Percentiles rank a stretch among this genome's conserved stretches.
Evolutionary conservation across 2,797 vertebrate species (phyloP).

Genomic region (Apogon talboti): DNA sequence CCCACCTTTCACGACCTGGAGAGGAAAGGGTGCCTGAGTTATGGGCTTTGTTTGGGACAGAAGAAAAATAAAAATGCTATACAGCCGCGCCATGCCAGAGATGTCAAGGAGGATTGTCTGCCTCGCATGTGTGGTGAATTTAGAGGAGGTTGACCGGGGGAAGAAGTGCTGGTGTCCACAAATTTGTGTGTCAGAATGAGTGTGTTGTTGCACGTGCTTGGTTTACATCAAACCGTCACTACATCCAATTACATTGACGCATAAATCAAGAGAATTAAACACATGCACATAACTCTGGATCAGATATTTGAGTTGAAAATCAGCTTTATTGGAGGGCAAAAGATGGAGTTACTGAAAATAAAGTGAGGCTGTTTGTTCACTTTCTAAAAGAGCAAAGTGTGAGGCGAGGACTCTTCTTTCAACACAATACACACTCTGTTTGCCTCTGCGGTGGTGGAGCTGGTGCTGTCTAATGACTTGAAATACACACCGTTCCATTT

Average conservation of each 20-base stretch:
- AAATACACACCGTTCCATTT: conserved; percentile 61
- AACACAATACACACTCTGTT: conserved; percentile 56
- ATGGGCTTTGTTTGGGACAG: conserved; percentile 74
- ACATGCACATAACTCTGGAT: conserved; percentile 8
- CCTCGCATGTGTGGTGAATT: conserved; percentile 54
- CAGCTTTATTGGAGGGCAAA: background rate
- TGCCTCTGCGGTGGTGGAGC: conserved; percentile 11
- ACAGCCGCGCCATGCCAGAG: conserved; percentile 46
- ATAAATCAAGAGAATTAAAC: conserved; percentile 40
- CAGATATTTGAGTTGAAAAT: conserved; percentile 22
- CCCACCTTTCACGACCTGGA: conserved; percentile 52
- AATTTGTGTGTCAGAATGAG: conserved; percentile 8
- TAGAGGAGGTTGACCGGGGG: conserved; percentile 19
- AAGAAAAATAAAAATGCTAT: conserved; percentile 74
- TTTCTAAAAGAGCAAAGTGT: background rate
- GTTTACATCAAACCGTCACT: conserved; percentile 48
- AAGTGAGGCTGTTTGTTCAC: conserved; percentile 10
- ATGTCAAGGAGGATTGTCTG: conserved; percentile 57
- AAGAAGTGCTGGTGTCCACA: background rate
- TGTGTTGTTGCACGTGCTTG: conserved; percentile 14
- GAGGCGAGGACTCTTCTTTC: conserved; percentile 10
- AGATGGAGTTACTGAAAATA: conserved; percentile 13
- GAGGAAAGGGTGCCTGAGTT: conserved; percentile 64
- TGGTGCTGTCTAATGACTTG: conserved; percentile 48
- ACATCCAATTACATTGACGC: conserved; percentile 25